phyloP scores from a whole-genome alignment of 2,113 vertebrate species.

The Octodon degus region DNA sequence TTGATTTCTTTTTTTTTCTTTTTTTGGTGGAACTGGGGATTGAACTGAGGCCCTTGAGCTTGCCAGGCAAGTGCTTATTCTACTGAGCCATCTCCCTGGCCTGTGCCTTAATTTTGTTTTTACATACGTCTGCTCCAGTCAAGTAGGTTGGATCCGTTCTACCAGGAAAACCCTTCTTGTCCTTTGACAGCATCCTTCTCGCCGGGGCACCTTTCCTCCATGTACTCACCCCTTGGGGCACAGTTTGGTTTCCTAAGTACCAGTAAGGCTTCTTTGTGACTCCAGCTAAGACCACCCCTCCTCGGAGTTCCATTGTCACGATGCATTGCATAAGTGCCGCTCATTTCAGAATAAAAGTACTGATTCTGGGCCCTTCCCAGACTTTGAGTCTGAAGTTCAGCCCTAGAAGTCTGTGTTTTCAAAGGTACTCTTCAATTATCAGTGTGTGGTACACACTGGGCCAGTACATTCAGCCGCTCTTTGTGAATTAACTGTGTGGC shows the following conservation, averaged over 20 bases:
- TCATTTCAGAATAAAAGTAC: not conserved
- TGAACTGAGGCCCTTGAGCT: no score
- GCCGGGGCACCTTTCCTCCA: not conserved
- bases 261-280: not conserved
- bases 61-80: no score
- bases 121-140: not conserved
- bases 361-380: not conserved
- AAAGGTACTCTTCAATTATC: not conserved
- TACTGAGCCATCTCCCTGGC: no score
- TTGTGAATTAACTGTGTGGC: not conserved
- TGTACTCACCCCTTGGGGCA: not conserved
- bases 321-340: not conserved
- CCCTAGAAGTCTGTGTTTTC: not conserved
- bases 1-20: not conserved
- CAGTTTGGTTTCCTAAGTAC: not conserved
- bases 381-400: not conserved
- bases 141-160: not conserved
- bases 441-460: not conserved
- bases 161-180: not conserved
- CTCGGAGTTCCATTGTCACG: not conserved
- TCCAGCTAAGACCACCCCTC: not conserved
- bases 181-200: no score
- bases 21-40: no score
- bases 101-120: not conserved
- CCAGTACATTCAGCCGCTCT: not conserved